Percentiles rank a stretch among this genome's conserved stretches.
Evolutionary conservation across 2,113 vertebrate species (phyloP).

Genomic region (Daboia siamensis): DNA sequence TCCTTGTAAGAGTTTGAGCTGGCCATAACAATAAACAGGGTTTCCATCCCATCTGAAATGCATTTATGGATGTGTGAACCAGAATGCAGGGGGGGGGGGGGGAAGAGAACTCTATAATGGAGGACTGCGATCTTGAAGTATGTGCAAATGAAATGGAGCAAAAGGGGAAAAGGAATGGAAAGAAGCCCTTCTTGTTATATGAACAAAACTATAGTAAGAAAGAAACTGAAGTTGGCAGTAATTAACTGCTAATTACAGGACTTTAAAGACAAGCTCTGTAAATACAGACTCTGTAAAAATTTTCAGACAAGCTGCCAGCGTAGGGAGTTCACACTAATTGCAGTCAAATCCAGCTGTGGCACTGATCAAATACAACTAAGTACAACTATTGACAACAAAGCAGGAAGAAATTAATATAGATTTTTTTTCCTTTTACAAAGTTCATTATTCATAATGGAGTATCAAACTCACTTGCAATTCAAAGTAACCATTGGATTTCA

Average conservation of each 20-base stretch:
- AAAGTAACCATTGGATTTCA: background rate
- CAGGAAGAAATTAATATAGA: background rate
- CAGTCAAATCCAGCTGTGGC: background rate
- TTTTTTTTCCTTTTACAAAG: background rate
- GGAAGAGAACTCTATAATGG: no score
- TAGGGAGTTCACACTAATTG: background rate
- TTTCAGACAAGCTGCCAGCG: background rate
- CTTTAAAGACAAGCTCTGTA: background rate
- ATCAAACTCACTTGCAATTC: constrained; percentile 22
- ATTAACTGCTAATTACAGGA: background rate
- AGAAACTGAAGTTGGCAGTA: background rate
- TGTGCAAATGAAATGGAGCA: no score
- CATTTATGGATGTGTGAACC: background rate
- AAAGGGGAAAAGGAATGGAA: no score
- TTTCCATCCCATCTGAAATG: background rate
- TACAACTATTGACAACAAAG: rapidly evolving
- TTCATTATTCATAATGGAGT: constrained; percentile 40
- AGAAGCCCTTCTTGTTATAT: no score
- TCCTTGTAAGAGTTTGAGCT: no score
- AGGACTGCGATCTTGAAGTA: no score
- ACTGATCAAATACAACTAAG: background rate
- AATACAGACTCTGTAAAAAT: background rate
- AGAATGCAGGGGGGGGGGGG: no score
- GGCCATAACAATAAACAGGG: background rate
- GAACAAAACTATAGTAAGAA: no score